These are phyloP conservation scores for Microctonus aethiopoides DNA, from an alignment of 2,888 invertebrate species.

Conservation along the genomic window DNA sequence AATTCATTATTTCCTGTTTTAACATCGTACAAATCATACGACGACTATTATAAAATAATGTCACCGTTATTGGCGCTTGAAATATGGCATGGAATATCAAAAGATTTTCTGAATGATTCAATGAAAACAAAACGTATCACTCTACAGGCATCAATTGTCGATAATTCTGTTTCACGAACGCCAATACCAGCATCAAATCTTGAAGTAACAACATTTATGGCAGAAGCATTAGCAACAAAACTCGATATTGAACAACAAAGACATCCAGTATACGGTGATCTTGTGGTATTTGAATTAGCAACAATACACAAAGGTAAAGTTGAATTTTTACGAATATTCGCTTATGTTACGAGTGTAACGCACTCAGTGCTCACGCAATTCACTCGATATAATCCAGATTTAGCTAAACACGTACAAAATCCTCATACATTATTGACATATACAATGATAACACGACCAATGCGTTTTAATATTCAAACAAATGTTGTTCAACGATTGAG, in stretches of 20 bases:
- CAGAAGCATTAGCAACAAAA: slow-evolving; percentile 52
- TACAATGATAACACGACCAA: slow-evolving; percentile 51
- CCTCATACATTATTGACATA: slow-evolving; percentile 54
- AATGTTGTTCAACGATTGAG: slow-evolving; percentile 55
- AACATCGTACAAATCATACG: slow-evolving; percentile 69
- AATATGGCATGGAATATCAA: slow-evolving; percentile 70
- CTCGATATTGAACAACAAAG: slow-evolving; percentile 42
- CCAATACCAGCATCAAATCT: slow-evolving; percentile 34
- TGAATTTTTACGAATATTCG: slow-evolving; percentile 51
- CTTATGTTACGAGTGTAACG: slow-evolving; percentile 48
- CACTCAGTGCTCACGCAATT: slow-evolving; percentile 41
- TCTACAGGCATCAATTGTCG: slow-evolving; percentile 42
- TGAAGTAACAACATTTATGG: slow-evolving; percentile 45
- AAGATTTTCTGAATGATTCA: slow-evolving; percentile 49
- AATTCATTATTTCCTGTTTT: slow-evolving; percentile 70
- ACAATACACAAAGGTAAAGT: slow-evolving; percentile 29
- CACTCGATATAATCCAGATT: slow-evolving; percentile 50
- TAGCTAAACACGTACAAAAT: slow-evolving; percentile 46
- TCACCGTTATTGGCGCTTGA: slow-evolving; percentile 73
- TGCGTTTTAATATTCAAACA: slow-evolving; percentile 45
- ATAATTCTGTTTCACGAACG: slow-evolving; percentile 43
- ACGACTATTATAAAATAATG: slow-evolving; percentile 72
- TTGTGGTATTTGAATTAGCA: slow-evolving; percentile 53
- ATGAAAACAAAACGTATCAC: slow-evolving; percentile 29
- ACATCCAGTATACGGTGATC: slow-evolving; percentile 55